Percentiles rank a stretch among this genome's conserved stretches.
These are phyloP conservation scores for Euplexia lucipara DNA, from an alignment of 2,888 invertebrate species.

Conservation along the genomic window DNA sequence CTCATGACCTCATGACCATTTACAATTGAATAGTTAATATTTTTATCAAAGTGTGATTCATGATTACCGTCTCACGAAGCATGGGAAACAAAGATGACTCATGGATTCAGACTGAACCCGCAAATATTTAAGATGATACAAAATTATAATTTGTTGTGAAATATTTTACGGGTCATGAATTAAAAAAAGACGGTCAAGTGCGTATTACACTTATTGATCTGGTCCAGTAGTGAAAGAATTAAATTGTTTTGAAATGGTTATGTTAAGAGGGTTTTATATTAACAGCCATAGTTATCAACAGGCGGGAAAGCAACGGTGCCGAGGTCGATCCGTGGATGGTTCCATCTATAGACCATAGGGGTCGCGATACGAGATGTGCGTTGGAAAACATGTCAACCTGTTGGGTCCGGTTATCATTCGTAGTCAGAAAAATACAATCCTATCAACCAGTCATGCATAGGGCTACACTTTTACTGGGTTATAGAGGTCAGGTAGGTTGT, in stretches of 20 bases:
- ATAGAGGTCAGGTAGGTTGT: no score
- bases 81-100: slow-evolving; percentile 53
- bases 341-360: no score
- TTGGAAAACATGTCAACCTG: no score
- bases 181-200: neutral
- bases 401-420: no score
- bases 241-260: no score
- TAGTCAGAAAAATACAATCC: no score
- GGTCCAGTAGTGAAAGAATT: slow-evolving; percentile 7
- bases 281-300: neutral
- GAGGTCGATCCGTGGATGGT: no score
- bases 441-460: no score
- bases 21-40: slow-evolving; percentile 51
- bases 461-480: no score
- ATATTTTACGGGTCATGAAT: slow-evolving; percentile 40
- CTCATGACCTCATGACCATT: slow-evolving; percentile 51
- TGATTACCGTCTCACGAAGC: slow-evolving; percentile 27
- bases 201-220: neutral
- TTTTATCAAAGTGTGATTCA: slow-evolving; percentile 57
- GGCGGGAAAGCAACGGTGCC: no score
- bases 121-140: slow-evolving; percentile 43
- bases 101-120: slow-evolving; percentile 31
- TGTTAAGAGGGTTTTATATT: neutral
- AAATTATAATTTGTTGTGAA: slow-evolving; percentile 45
- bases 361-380: no score